Conservation (phyloP, 2,113 vertebrate species). For the Sphaerodactylus townsendi region DNA sequence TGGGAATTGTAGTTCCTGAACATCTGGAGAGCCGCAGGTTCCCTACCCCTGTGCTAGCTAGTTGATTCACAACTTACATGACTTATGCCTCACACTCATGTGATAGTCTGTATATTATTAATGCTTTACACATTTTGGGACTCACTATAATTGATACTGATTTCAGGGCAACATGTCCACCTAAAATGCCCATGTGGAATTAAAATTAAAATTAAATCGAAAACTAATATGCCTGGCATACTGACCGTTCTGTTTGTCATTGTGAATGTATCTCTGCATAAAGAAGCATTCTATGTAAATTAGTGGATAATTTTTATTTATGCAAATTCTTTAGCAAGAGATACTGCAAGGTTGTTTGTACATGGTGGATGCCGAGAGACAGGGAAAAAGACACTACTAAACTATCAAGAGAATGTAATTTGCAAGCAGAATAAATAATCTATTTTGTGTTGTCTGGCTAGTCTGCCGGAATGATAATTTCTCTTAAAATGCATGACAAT, state of each 20-base stretch:
- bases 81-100: too few relatives aligned
- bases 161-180: neutral
- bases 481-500: constrained; percentile 3
- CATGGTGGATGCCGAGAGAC: neutral
- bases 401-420: neutral
- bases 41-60: too few relatives aligned
- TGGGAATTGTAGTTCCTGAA: too few relatives aligned
- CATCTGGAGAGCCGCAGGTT: too few relatives aligned
- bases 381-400: neutral
- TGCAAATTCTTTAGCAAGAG: neutral
- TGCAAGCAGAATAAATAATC: neutral
- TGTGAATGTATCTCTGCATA: neutral
- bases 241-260: neutral
- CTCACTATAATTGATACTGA: neutral
- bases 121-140: neutral
- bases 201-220: neutral
- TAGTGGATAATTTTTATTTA: constrained; percentile 1
- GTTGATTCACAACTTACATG: too few relatives aligned
- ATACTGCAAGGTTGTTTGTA: neutral
- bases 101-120: neutral
- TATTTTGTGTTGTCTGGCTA: neutral
- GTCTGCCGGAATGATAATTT: neutral
- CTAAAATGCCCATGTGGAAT: neutral
- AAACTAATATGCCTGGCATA: neutral
- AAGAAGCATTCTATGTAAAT: neutral